Evolutionary conservation across 2,797 vertebrate species (phyloP), one percentile per base, ranked within the genome.

Genomic region (Sebastes ruberrimus): DNA sequence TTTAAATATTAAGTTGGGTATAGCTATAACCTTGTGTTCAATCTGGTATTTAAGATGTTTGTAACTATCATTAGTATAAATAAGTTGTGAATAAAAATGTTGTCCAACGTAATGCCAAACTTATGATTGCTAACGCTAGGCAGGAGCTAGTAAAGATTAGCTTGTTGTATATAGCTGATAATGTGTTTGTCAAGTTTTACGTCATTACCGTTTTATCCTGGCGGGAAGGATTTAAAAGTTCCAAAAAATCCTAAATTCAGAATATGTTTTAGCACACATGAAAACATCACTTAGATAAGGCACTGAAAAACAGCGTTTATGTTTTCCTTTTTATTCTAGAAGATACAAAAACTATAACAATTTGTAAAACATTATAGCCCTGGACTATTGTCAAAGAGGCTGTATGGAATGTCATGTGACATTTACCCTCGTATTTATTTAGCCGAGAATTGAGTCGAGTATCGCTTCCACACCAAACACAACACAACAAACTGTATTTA

Each of bases 11-110:
- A 11, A 68, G 22, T 55, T 1, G 5, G n/a, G 16, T 55, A 4
- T 16, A 53, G 42, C 4, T 53, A 23, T 22, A 32, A n/a, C 22
- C 4, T 20, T 8, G 10, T 32, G 23, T 27, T 59, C 42, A 46
- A 46, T 46, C 42, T 46, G 0, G 0, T 46, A 2, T 38, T 30
- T 22, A 0, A 14, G 25, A 52, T 0, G 2, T 63, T 63, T 27
- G 20, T 25, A 57, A 5, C 25, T 10, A 27, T 3, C 14, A 25
- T 38, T 11, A n/a, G 53, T 22, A 6, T 64, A 2, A 27, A 32
- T 1, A 55, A 30, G 16, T 5, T 46, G 11, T 55, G 11, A 64
- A 22, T 14, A 18, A 7, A 49, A 38, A 9, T 38, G 0, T 14
- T 5, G 28, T 22, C 52, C 22, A 55, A 6, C 7, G 1, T 28